phyloP scores from a whole-genome alignment of 2,113 vertebrate genomes.

The Parus major region DNA sequence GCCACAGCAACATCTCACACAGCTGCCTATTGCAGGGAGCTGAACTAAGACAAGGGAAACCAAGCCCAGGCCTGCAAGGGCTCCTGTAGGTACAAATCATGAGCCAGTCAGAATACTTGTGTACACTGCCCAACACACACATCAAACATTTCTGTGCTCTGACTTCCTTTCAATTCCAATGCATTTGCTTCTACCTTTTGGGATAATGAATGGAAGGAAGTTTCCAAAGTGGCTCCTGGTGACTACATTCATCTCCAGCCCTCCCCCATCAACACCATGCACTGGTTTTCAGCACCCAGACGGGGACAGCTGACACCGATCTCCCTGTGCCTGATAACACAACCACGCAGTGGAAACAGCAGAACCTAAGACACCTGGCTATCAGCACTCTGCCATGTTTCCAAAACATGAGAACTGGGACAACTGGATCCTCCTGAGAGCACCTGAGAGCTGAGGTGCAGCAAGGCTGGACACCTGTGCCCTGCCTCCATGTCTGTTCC shows the following conservation, averaged over 20 bases:
- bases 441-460: not conserved
- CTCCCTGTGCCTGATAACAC: not conserved
- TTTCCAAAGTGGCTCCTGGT: not conserved
- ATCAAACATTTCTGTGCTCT: not conserved
- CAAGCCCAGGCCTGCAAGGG: not conserved
- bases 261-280: accelerated
- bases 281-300: accelerated
- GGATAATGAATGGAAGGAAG: not conserved
- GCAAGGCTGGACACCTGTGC: not conserved
- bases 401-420: not conserved
- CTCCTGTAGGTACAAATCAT: not conserved
- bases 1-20: not conserved
- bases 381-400: not conserved
- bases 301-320: not conserved
- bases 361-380: not conserved
- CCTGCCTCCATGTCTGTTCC: not conserved
- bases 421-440: not conserved
- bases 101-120: not conserved
- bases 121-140: not conserved
- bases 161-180: not conserved
- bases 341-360: not conserved
- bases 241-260: not conserved
- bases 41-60: not conserved
- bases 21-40: not conserved
- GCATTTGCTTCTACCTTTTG: not conserved